Percentiles rank a stretch among this genome's conserved stretches.
phyloP scores from a whole-genome alignment of 2,888 invertebrate genomes.

The Eupithecia vulgata region DNA sequence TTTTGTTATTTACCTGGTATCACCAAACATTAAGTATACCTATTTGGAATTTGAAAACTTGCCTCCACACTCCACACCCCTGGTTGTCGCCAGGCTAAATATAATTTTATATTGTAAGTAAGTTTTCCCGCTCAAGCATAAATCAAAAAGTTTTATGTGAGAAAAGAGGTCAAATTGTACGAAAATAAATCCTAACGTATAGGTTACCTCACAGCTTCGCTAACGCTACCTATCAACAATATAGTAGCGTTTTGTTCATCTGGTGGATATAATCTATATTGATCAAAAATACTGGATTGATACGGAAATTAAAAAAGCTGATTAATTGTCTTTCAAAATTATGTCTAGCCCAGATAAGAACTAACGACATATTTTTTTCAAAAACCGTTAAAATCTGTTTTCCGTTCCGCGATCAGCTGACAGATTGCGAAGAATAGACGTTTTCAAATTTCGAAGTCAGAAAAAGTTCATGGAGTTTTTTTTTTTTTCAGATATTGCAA shows the following conservation, averaged over 20 bases:
- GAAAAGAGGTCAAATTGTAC: not conserved
- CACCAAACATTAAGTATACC: not conserved
- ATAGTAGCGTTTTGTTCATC: not conserved
- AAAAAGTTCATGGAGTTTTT: slow-evolving; percentile 9
- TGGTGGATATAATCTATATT: not conserved
- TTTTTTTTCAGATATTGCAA: slow-evolving; percentile 29
- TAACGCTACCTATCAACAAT: too few relatives aligned
- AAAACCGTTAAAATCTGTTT: slow-evolving; percentile 21
- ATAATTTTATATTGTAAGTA: not conserved
- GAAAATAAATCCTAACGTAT: not conserved
- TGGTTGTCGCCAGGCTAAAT: not conserved
- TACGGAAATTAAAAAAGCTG: not conserved
- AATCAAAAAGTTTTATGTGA: not conserved
- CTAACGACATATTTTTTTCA: slow-evolving; percentile 6
- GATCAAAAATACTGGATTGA: not conserved
- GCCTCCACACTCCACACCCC: too few relatives aligned
- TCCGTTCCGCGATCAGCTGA: slow-evolving; percentile 18
- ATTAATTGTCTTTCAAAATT: not conserved
- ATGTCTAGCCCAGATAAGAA: not conserved
- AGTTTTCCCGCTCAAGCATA: not conserved
- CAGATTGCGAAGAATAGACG: slow-evolving; percentile 11
- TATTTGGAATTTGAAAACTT: slow-evolving; percentile 4
- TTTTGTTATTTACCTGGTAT: slow-evolving; percentile 1
- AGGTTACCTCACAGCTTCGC: too few relatives aligned
- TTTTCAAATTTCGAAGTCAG: slow-evolving; percentile 21